Evolutionary conservation across 2,888 invertebrate genomes (phyloP).

Genomic region (Drosophila melanosoma): DNA sequence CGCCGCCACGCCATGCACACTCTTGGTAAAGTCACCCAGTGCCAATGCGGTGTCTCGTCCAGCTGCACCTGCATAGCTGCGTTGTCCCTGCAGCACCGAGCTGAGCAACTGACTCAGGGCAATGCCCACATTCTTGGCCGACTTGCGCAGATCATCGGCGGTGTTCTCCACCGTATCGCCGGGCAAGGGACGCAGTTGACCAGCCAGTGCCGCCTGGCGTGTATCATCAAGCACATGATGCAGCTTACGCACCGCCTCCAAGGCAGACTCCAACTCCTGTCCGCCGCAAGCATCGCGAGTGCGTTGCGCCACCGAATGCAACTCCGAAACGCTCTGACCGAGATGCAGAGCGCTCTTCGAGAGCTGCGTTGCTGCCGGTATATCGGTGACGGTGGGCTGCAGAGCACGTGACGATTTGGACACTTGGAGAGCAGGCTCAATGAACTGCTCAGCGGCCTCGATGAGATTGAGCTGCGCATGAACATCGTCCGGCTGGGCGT

Average conservation of each 20-base stretch:
- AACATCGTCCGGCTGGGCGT: slow-evolving; percentile 89
- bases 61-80: slow-evolving; percentile 92
- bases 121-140: slow-evolving; percentile 91
- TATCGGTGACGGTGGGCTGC: slow-evolving; percentile 93
- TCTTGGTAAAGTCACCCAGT: slow-evolving; percentile 90
- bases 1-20: slow-evolving; percentile 92
- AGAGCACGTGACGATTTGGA: slow-evolving; percentile 92
- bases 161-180: slow-evolving; percentile 90
- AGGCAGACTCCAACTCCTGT: slow-evolving; percentile 93
- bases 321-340: slow-evolving; percentile 84
- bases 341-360: slow-evolving; percentile 84
- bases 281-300: slow-evolving; percentile 93
- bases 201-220: slow-evolving; percentile 90
- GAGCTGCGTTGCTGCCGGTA: slow-evolving; percentile 90
- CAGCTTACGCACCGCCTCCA: slow-evolving; percentile 92
- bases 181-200: slow-evolving; percentile 92
- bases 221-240: slow-evolving; percentile 93
- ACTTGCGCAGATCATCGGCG: slow-evolving; percentile 85
- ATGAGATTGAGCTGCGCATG: slow-evolving; percentile 92
- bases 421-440: slow-evolving; percentile 90
- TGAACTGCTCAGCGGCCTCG: slow-evolving; percentile 92
- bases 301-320: slow-evolving; percentile 87
- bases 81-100: slow-evolving; percentile 92
- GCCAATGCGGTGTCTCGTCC: slow-evolving; percentile 92
- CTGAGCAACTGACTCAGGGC: slow-evolving; percentile 94